Percentiles rank a stretch among this genome's conserved stretches.
phyloP scores from a whole-genome alignment of 2,888 invertebrate species.

The Microplitis deprimator region DNA sequence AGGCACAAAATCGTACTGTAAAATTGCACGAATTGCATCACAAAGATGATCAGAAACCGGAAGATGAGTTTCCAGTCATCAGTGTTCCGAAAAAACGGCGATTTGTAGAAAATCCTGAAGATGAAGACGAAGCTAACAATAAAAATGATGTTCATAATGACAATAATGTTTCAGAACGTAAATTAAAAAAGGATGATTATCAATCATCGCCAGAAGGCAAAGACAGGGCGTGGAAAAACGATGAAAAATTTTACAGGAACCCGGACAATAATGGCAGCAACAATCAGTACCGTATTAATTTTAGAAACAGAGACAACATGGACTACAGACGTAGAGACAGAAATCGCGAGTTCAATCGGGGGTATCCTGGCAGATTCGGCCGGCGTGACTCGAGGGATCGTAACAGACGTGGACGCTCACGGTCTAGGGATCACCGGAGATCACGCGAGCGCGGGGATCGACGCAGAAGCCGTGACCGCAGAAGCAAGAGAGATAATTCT shows the following conservation, averaged over 20 bases:
- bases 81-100: slow-evolving; percentile 72
- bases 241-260: slow-evolving; percentile 31
- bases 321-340: slow-evolving; percentile 52
- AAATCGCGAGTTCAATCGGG: slow-evolving; percentile 55
- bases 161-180: slow-evolving; percentile 46
- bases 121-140: slow-evolving; percentile 53
- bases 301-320: slow-evolving; percentile 48
- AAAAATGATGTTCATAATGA: slow-evolving; percentile 33
- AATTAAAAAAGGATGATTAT: slow-evolving; percentile 55
- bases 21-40: slow-evolving; percentile 79
- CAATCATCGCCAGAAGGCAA: slow-evolving; percentile 36
- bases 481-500: slow-evolving; percentile 57
- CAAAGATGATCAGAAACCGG: slow-evolving; percentile 73
- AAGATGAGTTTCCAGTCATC: slow-evolving; percentile 74
- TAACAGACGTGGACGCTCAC: slow-evolving; percentile 58
- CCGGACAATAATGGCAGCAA: slow-evolving; percentile 49
- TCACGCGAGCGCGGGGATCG: slow-evolving; percentile 60
- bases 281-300: slow-evolving; percentile 50
- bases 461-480: slow-evolving; percentile 59
- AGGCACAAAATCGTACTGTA: slow-evolving; percentile 88
- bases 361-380: slow-evolving; percentile 53
- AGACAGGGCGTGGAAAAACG: slow-evolving; percentile 2
- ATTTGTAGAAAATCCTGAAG: slow-evolving; percentile 70
- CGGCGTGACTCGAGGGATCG: slow-evolving; percentile 60
- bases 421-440: slow-evolving; percentile 63